Conservation (phyloP, 2,888 invertebrate genomes). For the Zaprionus obscuricornis region DNA sequence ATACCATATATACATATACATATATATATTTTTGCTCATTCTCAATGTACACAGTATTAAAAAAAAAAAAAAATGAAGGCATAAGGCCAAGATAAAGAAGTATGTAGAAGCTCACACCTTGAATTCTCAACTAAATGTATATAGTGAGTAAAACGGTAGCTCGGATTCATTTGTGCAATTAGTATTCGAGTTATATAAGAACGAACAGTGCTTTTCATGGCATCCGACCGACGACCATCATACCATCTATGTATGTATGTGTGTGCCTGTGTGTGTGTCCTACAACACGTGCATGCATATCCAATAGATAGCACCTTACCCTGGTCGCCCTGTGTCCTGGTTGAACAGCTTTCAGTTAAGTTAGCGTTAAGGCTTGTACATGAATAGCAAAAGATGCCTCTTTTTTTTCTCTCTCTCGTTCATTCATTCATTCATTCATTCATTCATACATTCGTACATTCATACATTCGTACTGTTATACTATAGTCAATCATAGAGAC, state of each 20-base stretch:
- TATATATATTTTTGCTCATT: too few relatives aligned
- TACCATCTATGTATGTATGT: too few relatives aligned
- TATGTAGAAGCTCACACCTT: conserved; percentile 42
- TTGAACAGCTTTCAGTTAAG: conserved; percentile 6
- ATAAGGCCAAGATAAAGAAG: too few relatives aligned
- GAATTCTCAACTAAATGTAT: conserved; percentile 19
- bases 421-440: conserved; percentile 11
- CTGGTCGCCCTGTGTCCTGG: too few relatives aligned
- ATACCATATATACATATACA: too few relatives aligned
- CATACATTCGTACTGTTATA: conserved; percentile 27
- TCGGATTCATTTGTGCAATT: conserved; percentile 54
- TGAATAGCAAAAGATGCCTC: conserved; percentile 45
- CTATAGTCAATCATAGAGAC: conserved; percentile 48
- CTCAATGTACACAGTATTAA: too few relatives aligned
- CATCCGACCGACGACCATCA: conserved; percentile 4
- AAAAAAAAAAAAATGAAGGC: too few relatives aligned
- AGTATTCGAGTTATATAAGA: conserved; percentile 54
- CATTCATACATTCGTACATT: conserved; percentile 28
- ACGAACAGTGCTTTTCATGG: conserved; percentile 53
- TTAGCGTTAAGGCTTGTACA: conserved; percentile 30
- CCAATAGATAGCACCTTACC: too few relatives aligned
- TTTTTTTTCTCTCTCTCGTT: conserved; percentile 22
- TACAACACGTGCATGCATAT: too few relatives aligned
- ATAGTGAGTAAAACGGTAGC: conserved; percentile 19
- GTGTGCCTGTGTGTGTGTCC: too few relatives aligned